Base-by-base conservation (phyloP, 1,140 invertebrate genomes). In the Linepithema humile region DNA sequence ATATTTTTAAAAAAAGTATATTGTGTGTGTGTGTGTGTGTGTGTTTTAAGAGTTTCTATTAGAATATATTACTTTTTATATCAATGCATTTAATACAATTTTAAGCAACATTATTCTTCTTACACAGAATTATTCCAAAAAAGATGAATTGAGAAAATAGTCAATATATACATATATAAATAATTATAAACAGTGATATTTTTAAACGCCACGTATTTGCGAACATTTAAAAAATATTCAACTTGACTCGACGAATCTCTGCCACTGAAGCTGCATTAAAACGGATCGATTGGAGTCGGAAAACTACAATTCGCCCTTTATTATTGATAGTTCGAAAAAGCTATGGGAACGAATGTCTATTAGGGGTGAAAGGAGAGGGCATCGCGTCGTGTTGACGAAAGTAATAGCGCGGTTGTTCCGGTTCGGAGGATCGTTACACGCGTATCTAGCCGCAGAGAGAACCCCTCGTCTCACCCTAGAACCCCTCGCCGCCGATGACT, bases 351-450 rank as follows among this genome's bases (percentile, higher is more conserved):
- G 29, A 69, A 60, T 45, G 50, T 48, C 38, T 70, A 57, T 83
- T 64, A 35, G 53, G 48, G 12, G 59, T 45, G 77, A 20, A 53
- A 59, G 9, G 20, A 23, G 23, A 35, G 35, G 35, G 23, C 20
- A 53, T 85, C 23, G 64, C 70, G 59, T 77, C 89, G 84, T 89
- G 91, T 91, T 92, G 92, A 91, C 90, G 88, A 92, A 93, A 90
- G 89, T 92, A 93, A 93, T 93, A 89, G 72, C 70, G 60, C 67
- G 85, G 88, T 78, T 88, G 90, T 93, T 93, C 91, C 92, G 92
- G 87, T 90, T 80, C 86, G 88, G 83, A 90, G 89, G 85, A 88
- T 87, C 84, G 90, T 91, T 89, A 91, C 75, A 84, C 84, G 75
- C 90, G 84, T 90, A 88, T 69, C 78, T 83, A 84, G 70, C 74